Conservation (phyloP, 1,140 invertebrate genomes). For the Carcinoscorpius rotundicauda region DNA sequence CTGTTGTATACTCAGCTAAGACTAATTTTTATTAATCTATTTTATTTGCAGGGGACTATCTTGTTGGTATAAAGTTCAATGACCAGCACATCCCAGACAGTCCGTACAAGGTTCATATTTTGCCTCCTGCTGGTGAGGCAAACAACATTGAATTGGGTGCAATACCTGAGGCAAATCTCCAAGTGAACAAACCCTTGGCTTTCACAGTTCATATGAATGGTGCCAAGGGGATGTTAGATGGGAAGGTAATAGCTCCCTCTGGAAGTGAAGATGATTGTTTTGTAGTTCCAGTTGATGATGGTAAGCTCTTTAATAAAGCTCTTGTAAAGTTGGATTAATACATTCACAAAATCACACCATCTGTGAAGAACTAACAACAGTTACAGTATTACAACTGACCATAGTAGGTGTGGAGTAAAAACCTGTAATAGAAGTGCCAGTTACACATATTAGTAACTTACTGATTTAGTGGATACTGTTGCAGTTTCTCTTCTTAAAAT, state of each 20-base stretch:
- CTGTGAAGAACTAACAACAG: too few relatives aligned
- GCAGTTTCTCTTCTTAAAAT: not conserved
- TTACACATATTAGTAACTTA: not conserved
- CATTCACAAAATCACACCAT: too few relatives aligned
- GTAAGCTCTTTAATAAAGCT: constrained; percentile 35
- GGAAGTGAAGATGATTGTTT: constrained; percentile 91
- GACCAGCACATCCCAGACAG: constrained; percentile 97
- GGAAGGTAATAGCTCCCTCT: constrained; percentile 78
- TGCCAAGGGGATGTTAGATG: constrained; percentile 80
- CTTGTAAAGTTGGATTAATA: too few relatives aligned
- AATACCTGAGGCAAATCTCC: constrained; percentile 58
- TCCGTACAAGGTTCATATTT: constrained; percentile 86
- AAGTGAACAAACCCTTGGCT: constrained; percentile 82
- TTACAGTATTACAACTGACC: too few relatives aligned
- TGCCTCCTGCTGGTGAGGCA: constrained; percentile 83
- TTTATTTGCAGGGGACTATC: constrained; percentile 70
- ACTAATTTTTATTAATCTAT: not conserved
- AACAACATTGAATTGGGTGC: constrained; percentile 82
- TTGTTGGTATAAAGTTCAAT: constrained; percentile 94
- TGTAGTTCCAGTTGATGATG: constrained; percentile 83
- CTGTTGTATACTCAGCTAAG: too few relatives aligned
- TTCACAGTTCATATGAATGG: constrained; percentile 92
- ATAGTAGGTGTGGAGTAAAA: too few relatives aligned
- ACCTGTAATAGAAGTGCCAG: too few relatives aligned
- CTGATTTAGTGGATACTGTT: too few relatives aligned